A percentile compares a stretch with the other conserved stretches of the same genome.
Conservation (phyloP, 2,888 invertebrate genomes). For the Kuschelorhynchus macadamiae region DNA sequence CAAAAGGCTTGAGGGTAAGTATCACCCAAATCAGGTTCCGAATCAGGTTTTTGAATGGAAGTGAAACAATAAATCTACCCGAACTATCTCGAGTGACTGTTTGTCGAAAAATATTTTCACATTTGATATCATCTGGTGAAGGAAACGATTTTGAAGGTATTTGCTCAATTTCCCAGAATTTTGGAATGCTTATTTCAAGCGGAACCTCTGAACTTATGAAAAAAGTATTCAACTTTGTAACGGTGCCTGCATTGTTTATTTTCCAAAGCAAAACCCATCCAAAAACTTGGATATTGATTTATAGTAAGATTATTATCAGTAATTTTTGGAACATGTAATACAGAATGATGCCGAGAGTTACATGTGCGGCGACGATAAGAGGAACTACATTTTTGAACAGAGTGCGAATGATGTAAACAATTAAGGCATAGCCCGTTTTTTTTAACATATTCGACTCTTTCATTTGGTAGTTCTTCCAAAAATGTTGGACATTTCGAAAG, state of each 20-base stretch:
- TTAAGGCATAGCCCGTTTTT: not conserved
- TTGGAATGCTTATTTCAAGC: constrained; percentile 18
- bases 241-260: not conserved
- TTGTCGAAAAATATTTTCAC: not conserved
- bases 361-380: constrained; percentile 3
- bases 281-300: not conserved
- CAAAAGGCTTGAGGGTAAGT: constrained; percentile 17
- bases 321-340: constrained; percentile 7
- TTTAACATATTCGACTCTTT: not conserved
- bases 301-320: not conserved
- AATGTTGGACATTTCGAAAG: constrained; percentile 3
- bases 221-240: not conserved
- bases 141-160: not conserved
- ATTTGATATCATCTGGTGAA: constrained; percentile 9
- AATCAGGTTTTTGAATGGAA: constrained; percentile 23
- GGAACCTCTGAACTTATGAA: not conserved
- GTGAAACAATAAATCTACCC: not conserved
- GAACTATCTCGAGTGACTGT: not conserved
- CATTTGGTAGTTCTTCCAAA: not conserved
- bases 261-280: constrained; percentile 13
- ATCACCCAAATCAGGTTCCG: constrained; percentile 27
- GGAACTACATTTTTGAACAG: constrained; percentile 6
- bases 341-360: not conserved
- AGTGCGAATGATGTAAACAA: constrained; percentile 16
- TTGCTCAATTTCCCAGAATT: constrained; percentile 33